phyloP scores from a whole-genome alignment of 2,888 invertebrate species.

The Acronicta psi region DNA sequence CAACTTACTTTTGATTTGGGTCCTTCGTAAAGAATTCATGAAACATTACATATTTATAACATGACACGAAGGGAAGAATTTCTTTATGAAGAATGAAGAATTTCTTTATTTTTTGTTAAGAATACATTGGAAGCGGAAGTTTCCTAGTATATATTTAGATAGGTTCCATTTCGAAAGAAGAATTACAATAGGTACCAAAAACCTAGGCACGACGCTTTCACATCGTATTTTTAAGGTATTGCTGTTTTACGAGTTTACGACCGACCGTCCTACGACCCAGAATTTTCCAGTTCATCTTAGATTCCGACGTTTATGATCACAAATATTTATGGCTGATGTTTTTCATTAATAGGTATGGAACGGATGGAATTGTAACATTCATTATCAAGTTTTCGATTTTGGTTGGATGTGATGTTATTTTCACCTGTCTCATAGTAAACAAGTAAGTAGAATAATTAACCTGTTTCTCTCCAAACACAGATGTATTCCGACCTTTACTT shows the following conservation, averaged over 20 bases:
- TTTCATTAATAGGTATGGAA: too few relatives aligned
- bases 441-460: too few relatives aligned
- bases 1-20: constrained; percentile 23
- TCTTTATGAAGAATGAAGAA: neutral
- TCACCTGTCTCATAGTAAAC: too few relatives aligned
- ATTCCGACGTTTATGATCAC: constrained; percentile 8
- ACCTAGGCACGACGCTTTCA: neutral
- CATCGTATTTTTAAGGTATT: neutral
- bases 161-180: neutral
- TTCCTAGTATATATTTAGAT: too few relatives aligned
- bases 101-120: too few relatives aligned
- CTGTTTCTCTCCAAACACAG: too few relatives aligned
- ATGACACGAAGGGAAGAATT: constrained; percentile 1
- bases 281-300: constrained; percentile 9
- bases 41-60: constrained; percentile 19
- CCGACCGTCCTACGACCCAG: constrained; percentile 26
- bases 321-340: constrained; percentile 15
- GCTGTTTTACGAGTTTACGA: constrained; percentile 18
- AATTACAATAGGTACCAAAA: neutral
- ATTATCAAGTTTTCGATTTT: constrained; percentile 28
- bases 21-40: constrained; percentile 36
- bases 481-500: too few relatives aligned
- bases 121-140: too few relatives aligned
- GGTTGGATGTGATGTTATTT: constrained; percentile 19
- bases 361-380: constrained; percentile 27